Percentiles rank a stretch among this genome's conserved stretches.
These are phyloP conservation scores for Peromyscus eremicus DNA, from an alignment of 2,797 vertebrate species.

Conservation along the genomic window DNA sequence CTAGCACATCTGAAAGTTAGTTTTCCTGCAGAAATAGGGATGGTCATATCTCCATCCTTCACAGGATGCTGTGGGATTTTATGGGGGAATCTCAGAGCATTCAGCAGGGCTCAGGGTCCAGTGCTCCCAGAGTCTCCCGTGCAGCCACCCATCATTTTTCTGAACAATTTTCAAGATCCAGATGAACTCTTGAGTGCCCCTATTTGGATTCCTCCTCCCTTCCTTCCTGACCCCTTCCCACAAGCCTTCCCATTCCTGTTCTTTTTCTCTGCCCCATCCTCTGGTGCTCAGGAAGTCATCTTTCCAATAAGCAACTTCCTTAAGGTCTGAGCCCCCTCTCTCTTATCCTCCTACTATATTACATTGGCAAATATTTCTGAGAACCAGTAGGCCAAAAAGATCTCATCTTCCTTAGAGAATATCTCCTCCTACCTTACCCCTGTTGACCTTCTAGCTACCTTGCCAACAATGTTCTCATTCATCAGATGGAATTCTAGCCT, in stretches of 20 bases:
- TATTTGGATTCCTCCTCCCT: neutral
- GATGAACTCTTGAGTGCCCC: neutral
- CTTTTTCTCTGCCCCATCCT: neutral
- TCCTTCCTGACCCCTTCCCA: neutral
- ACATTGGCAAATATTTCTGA: conserved; percentile 23
- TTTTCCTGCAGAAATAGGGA: neutral
- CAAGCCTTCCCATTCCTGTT: neutral
- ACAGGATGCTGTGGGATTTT: neutral
- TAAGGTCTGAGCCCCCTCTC: neutral
- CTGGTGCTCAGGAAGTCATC: neutral
- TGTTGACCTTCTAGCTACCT: neutral
- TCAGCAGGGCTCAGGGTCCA: neutral
- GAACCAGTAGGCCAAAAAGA: neutral
- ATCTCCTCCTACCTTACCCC: neutral
- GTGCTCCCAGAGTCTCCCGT: neutral
- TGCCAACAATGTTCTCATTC: neutral
- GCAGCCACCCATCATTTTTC: neutral
- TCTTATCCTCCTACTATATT: neutral
- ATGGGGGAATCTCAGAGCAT: neutral
- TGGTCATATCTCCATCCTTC: neutral
- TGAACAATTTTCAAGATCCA: neutral
- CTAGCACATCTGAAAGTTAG: neutral
- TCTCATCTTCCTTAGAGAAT: neutral
- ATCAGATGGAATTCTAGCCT: neutral
- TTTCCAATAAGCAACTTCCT: neutral